Evolutionary conservation across 2,797 vertebrate genomes (phyloP).

Genomic region (Sebastolobus altivelis): DNA sequence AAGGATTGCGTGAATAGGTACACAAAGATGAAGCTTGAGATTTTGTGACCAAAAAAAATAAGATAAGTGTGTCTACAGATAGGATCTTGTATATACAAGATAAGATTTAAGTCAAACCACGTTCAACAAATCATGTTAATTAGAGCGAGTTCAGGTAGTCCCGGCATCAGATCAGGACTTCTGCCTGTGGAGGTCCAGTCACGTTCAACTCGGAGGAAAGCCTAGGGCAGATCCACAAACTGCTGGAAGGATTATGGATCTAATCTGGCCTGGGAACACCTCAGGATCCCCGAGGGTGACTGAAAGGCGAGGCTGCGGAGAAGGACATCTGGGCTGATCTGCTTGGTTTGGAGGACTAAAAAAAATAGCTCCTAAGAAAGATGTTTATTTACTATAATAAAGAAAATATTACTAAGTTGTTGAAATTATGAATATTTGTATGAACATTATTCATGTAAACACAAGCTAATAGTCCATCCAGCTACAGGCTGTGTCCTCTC

Average conservation of each 20-base stretch:
- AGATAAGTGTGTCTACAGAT: not conserved
- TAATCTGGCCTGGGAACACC: slow-evolving; percentile 18
- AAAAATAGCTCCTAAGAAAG: not conserved
- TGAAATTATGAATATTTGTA: not conserved
- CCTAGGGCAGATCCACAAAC: not conserved
- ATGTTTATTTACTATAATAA: not conserved
- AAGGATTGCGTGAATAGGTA: not conserved
- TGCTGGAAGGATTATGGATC: slow-evolving; percentile 19
- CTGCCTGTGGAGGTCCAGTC: not conserved
- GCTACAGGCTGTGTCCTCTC: not conserved
- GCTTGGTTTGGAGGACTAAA: not conserved
- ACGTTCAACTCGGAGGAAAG: not conserved
- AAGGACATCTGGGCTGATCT: not conserved
- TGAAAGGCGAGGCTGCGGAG: not conserved
- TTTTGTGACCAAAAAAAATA: not conserved
- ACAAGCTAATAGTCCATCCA: not conserved
- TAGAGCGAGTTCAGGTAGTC: not conserved
- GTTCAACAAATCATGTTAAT: slow-evolving; percentile 3
- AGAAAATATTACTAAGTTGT: not conserved
- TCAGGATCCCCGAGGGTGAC: not conserved
- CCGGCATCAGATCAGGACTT: not conserved
- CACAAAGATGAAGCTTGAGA: not conserved
- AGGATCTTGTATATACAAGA: not conserved
- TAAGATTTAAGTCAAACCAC: not conserved
- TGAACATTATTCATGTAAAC: not conserved